A percentile compares a stretch with the other conserved stretches of the same genome.
Conservation (phyloP, 1,140 invertebrate genomes). For the Oppia nitens region DNA sequence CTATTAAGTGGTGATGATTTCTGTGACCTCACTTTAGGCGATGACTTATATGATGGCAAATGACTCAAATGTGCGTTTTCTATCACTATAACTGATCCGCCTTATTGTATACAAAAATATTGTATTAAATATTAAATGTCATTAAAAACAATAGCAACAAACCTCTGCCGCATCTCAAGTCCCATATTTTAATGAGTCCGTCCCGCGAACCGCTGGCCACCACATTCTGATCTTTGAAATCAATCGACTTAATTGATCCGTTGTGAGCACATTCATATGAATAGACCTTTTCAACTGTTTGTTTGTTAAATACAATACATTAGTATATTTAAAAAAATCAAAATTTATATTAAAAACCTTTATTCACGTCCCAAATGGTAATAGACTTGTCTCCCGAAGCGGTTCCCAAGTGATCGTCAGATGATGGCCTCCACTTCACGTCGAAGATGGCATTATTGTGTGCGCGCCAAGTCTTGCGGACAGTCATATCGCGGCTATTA, state of each 20-base stretch:
- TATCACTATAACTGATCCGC: background rate
- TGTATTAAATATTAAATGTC: background rate
- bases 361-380: slow-evolving; percentile 47
- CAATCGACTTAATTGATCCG: slow-evolving; percentile 9
- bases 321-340: background rate
- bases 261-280: slow-evolving; percentile 26
- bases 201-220: slow-evolving; percentile 71
- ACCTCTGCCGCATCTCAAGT: slow-evolving; percentile 32
- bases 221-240: slow-evolving; percentile 30
- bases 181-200: slow-evolving; percentile 67
- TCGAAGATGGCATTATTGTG: slow-evolving; percentile 14
- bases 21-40: background rate
- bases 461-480: background rate
- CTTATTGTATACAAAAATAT: background rate
- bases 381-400: slow-evolving; percentile 68
- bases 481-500: slow-evolving; percentile 26
- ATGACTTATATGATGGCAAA: slow-evolving; percentile 4
- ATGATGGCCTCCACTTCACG: slow-evolving; percentile 10
- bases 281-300: background rate
- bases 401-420: slow-evolving; percentile 39
- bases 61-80: slow-evolving; percentile 2
- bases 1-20: slow-evolving; percentile 1
- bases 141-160: background rate
- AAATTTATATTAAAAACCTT: too few relatives aligned
- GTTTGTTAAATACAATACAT: background rate